phyloP scores from a whole-genome alignment of 64 coral and sea anemone genomes.

The Stylophora pistillata region DNA sequence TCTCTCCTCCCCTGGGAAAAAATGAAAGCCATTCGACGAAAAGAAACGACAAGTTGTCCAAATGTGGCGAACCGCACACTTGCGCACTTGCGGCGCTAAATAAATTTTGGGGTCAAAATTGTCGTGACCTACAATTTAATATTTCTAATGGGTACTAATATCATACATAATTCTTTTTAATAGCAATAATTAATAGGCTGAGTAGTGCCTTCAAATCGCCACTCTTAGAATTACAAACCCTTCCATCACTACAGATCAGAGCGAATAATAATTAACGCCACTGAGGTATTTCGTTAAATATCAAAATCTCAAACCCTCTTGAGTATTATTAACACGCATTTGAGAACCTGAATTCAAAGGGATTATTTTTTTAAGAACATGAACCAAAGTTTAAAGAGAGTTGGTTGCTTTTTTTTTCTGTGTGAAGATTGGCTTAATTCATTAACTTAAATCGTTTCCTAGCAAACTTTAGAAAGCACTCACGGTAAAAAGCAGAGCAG shows the following conservation, averaged over 20 bases:
- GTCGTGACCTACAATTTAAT: constrained; percentile 1
- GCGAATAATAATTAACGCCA: not conserved
- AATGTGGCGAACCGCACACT: not conserved
- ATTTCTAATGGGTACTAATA: constrained; percentile 12
- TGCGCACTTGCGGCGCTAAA: not conserved
- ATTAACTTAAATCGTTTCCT: not conserved
- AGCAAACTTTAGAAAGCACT: constrained; percentile 14
- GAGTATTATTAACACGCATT: constrained; percentile 41
- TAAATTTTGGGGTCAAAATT: constrained; percentile 17
- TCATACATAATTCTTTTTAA: constrained; percentile 36
- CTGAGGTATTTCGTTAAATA: constrained; percentile 33
- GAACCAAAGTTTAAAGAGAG: not conserved
- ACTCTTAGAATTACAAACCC: constrained; percentile 31
- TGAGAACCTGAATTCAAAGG: not conserved
- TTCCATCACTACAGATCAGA: not conserved
- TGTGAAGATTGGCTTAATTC: not conserved
- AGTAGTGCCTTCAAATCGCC: constrained; percentile 29
- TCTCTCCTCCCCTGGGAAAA: not conserved
- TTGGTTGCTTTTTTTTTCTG: not conserved
- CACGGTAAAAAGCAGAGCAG: not conserved
- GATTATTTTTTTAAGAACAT: not conserved
- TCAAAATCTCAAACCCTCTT: constrained; percentile 28
- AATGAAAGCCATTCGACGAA: constrained; percentile 9
- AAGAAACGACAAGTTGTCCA: not conserved
- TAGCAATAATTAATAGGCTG: constrained; percentile 36